Evolutionary conservation across 2,797 vertebrate genomes (phyloP).

Genomic region (Sylvia borin): DNA sequence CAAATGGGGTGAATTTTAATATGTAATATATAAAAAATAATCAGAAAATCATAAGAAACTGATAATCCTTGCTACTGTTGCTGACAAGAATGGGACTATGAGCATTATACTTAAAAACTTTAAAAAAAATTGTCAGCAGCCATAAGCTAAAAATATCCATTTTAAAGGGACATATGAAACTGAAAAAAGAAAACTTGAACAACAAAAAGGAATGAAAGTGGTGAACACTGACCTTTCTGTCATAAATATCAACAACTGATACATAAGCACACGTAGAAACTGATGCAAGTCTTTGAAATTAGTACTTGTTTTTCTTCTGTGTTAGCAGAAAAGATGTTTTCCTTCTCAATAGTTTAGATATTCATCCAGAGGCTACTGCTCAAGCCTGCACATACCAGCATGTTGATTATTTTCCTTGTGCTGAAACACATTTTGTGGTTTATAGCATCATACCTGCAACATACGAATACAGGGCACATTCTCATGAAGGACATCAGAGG

Average conservation of each 20-base stretch:
- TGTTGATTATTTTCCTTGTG: neutral
- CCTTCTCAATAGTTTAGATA: neutral
- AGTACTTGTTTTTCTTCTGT: neutral
- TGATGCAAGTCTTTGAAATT: neutral
- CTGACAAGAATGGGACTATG: neutral
- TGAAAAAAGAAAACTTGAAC: neutral
- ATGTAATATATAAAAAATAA: neutral
- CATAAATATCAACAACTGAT: neutral
- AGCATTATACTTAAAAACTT: neutral
- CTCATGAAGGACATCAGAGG: neutral
- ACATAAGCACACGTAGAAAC: neutral
- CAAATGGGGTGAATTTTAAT: conserved; percentile 60
- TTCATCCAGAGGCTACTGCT: neutral
- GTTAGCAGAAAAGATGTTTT: neutral
- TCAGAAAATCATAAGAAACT: neutral
- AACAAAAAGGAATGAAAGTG: neutral
- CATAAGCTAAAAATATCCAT: neutral
- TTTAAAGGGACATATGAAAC: neutral
- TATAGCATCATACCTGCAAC: neutral
- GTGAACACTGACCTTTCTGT: neutral
- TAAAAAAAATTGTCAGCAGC: neutral
- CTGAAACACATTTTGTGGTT: neutral
- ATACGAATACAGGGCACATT: neutral
- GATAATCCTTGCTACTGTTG: neutral
- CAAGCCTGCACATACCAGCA: neutral